Evolutionary conservation across 2,113 vertebrate species (phyloP), one percentile per base, ranked within the genome.

Genomic region (Oceanites oceanicus): DNA sequence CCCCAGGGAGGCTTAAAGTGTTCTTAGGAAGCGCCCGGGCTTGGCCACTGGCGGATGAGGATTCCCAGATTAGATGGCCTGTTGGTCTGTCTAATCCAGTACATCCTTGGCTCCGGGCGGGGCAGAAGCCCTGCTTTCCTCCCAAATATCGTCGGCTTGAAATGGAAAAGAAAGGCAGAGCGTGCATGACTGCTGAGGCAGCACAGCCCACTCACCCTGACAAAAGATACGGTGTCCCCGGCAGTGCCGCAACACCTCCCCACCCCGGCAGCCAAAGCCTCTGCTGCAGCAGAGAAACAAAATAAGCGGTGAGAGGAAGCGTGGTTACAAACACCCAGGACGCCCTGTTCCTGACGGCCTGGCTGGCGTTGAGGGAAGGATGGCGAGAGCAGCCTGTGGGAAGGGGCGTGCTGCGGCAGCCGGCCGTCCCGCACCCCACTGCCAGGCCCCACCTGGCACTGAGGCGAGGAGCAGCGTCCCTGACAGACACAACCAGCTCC

Each of bases 331-430:
- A 62, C 76, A 74, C 74, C 40, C 63, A 32, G 82, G 65, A 91
- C 59, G 3, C 34, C 14, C 21, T 0, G 25, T 93, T 95, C 94
- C 87, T 0, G 0, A n/a, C 1, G 0, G 72, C 73, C 52, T 9
- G 23, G 76, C 53, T 65, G 55, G 12, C 1, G 2, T 3, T 30
- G 40, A 62, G 58, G 88, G 53, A 47, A 73, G 70, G 76, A 58
- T 44, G 73, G 81, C 0, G 21, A 59, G 21, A 27, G 53, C 70
- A 74, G 76, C 52, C 40, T 17, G 44, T 38, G 82, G 74, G 73
- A 77, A 82, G 70, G 34, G 38, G 11, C 1, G 5, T 70, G 90
- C 58, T 84, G 63, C 6, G 16, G 78, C 55, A 38, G 62, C 88
- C 21, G 10, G 67, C 76, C 11, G 5, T 36, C 66, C 70, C 4